A percentile compares a stretch with the other conserved stretches of the same genome.
Conservation (phyloP, 2,797 vertebrate genomes). For the Protonibea diacanthus region DNA sequence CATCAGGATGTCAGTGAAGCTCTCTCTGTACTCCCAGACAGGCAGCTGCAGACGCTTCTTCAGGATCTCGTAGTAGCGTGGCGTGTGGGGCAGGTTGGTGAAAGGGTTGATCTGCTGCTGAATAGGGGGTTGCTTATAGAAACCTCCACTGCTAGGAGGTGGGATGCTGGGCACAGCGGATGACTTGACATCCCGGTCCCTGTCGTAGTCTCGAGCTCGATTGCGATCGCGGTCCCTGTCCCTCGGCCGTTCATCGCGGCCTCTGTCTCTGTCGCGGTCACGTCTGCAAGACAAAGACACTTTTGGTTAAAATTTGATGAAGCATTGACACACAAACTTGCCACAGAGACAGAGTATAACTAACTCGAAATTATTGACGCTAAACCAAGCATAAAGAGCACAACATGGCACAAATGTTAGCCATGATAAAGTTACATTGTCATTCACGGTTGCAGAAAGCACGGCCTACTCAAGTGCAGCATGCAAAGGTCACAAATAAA, state of each 20-base stretch:
- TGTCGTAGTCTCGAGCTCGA: constrained; percentile 88
- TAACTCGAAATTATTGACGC: background rate
- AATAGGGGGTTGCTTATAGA: constrained; percentile 85
- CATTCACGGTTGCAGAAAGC: constrained; percentile 39
- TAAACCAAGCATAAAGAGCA: background rate
- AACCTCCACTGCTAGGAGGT: constrained; percentile 67
- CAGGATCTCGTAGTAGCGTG: constrained; percentile 95
- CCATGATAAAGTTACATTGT: constrained; percentile 61
- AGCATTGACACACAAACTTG: background rate
- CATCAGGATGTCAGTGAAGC: constrained; percentile 92
- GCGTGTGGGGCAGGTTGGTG: constrained; percentile 95
- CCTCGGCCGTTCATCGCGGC: constrained; percentile 89
- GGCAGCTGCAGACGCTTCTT: constrained; percentile 95
- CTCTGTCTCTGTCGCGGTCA: constrained; percentile 83
- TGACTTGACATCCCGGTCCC: constrained; percentile 89
- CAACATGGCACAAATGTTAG: constrained; percentile 22
- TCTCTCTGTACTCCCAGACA: constrained; percentile 97
- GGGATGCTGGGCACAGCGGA: constrained; percentile 77
- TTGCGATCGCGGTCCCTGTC: constrained; percentile 73
- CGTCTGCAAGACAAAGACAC: constrained; percentile 66
- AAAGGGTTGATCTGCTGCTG: constrained; percentile 96
- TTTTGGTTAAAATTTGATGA: constrained; percentile 6
- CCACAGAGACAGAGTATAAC: background rate
- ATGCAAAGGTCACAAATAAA: constrained; percentile 57
- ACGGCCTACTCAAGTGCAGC: constrained; percentile 48